Evolutionary conservation across 53 echinoderm and acorn worm genomes (phyloP).

Genomic region (Holothuria leucospilota): DNA sequence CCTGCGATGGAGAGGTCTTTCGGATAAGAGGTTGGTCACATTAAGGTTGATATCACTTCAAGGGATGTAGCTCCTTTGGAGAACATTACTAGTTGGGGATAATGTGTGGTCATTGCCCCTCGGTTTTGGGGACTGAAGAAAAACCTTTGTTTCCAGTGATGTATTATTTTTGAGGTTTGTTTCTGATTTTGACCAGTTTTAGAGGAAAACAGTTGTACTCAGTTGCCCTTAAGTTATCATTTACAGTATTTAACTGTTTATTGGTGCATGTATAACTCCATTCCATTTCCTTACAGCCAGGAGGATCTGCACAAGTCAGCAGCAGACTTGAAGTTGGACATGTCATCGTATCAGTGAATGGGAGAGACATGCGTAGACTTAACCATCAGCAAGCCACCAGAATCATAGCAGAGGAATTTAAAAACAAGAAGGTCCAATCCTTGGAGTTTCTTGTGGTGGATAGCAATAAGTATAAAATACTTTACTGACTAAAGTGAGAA

Average conservation of each 20-base stretch:
- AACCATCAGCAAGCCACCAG: slow-evolving; percentile 78
- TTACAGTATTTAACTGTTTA: background rate
- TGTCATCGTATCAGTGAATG: slow-evolving; percentile 84
- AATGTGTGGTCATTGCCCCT: too few species aligned
- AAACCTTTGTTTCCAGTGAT: too few species aligned
- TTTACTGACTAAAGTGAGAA: slow-evolving; percentile 44
- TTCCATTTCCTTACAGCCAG: slow-evolving; percentile 61
- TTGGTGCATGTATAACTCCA: background rate
- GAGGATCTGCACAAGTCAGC: slow-evolving; percentile 85
- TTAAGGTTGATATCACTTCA: too few species aligned
- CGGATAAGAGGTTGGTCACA: too few species aligned
- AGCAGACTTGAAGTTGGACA: slow-evolving; percentile 86
- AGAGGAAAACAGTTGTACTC: too few species aligned
- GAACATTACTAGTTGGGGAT: too few species aligned
- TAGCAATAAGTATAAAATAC: slow-evolving; percentile 74
- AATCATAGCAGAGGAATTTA: slow-evolving; percentile 84
- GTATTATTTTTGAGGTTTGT: too few species aligned
- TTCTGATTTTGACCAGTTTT: too few species aligned
- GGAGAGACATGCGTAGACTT: slow-evolving; percentile 70
- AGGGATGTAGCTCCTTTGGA: too few species aligned
- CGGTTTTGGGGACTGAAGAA: too few species aligned
- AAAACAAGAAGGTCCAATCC: slow-evolving; percentile 70
- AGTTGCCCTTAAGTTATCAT: too few species aligned
- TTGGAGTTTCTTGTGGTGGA: slow-evolving; percentile 86
- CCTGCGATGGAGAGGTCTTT: too few species aligned